Evolutionary conservation across 2,888 invertebrate species (phyloP).

Genomic region (Eledona agricola): DNA sequence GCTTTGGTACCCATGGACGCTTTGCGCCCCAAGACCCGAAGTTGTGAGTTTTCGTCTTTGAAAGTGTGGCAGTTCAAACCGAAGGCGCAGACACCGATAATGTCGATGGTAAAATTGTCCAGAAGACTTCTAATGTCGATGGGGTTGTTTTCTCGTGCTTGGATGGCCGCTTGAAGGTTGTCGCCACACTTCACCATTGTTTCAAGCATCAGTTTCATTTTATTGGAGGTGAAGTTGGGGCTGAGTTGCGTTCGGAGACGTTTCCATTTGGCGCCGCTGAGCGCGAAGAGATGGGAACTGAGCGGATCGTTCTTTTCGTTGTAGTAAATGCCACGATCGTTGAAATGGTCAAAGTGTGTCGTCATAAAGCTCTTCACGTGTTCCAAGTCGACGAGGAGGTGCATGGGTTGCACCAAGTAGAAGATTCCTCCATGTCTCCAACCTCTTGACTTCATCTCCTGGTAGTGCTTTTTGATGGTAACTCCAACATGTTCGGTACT

Average conservation of each 20-base stretch:
- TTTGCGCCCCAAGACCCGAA: slow-evolving; percentile 47
- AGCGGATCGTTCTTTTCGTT: slow-evolving; percentile 69
- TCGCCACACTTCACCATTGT: slow-evolving; percentile 67
- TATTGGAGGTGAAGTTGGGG: slow-evolving; percentile 57
- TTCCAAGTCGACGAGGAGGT: slow-evolving; percentile 46
- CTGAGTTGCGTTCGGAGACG: slow-evolving; percentile 59
- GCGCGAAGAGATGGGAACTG: slow-evolving; percentile 62
- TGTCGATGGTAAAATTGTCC: slow-evolving; percentile 67
- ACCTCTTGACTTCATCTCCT: slow-evolving; percentile 32
- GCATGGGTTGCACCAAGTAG: slow-evolving; percentile 22
- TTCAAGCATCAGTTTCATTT: slow-evolving; percentile 70
- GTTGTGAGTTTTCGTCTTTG: slow-evolving; percentile 55
- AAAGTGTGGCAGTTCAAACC: slow-evolving; percentile 13
- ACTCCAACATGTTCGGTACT: slow-evolving; percentile 19
- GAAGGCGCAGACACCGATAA: slow-evolving; percentile 65
- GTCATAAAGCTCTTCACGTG: slow-evolving; percentile 62
- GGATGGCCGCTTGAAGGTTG: slow-evolving; percentile 32
- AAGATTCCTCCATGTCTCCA: slow-evolving; percentile 12
- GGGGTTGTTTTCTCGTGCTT: slow-evolving; percentile 1
- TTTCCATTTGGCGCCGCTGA: slow-evolving; percentile 42
- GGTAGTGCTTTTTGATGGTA: slow-evolving; percentile 21
- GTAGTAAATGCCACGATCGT: slow-evolving; percentile 68
- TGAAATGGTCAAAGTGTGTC: slow-evolving; percentile 69
- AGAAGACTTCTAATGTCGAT: slow-evolving; percentile 60
- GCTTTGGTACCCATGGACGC: slow-evolving; percentile 18